Evolutionary conservation across 2,888 invertebrate species (phyloP).

Genomic region (Meteorus colon): DNA sequence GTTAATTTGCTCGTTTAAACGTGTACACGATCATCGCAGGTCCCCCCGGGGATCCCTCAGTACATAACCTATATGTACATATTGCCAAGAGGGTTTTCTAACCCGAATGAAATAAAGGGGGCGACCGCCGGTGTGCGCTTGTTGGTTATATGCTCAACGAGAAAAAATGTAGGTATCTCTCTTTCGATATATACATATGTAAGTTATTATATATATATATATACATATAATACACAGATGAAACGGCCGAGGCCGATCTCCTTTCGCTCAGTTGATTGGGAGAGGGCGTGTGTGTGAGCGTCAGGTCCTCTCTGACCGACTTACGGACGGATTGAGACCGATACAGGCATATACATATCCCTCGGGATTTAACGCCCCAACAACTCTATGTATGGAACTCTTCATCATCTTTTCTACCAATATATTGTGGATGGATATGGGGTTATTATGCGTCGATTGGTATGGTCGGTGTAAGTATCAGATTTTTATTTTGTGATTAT

Average conservation of each 20-base stretch:
- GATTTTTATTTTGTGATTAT: not conserved
- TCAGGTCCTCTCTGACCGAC: slow-evolving; percentile 44
- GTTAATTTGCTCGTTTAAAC: slow-evolving; percentile 26
- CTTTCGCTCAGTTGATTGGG: slow-evolving; percentile 53
- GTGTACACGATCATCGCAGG: slow-evolving; percentile 12
- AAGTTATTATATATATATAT: not conserved
- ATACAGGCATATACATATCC: slow-evolving; percentile 34
- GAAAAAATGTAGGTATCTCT: slow-evolving; percentile 10
- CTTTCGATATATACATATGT: slow-evolving; percentile 14
- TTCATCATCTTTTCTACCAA: not conserved
- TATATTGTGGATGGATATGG: not conserved
- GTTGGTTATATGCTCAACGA: slow-evolving; percentile 24
- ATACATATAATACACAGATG: not conserved
- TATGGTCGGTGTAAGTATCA: not conserved
- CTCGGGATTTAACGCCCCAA: slow-evolving; percentile 40
- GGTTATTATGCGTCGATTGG: not conserved
- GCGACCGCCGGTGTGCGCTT: not conserved
- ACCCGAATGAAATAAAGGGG: slow-evolving; percentile 10
- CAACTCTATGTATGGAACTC: slow-evolving; percentile 16
- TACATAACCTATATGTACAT: not conserved
- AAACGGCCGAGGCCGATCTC: slow-evolving; percentile 51
- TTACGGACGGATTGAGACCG: slow-evolving; percentile 37
- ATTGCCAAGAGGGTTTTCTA: slow-evolving; percentile 21
- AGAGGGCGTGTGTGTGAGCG: not conserved
- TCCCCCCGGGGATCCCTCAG: not conserved